A percentile compares a stretch with the other conserved stretches of the same genome.
Evolutionary conservation across 35 echinoderm and acorn worm species (phyloP).

Genomic region (Acanthaster planci): DNA sequence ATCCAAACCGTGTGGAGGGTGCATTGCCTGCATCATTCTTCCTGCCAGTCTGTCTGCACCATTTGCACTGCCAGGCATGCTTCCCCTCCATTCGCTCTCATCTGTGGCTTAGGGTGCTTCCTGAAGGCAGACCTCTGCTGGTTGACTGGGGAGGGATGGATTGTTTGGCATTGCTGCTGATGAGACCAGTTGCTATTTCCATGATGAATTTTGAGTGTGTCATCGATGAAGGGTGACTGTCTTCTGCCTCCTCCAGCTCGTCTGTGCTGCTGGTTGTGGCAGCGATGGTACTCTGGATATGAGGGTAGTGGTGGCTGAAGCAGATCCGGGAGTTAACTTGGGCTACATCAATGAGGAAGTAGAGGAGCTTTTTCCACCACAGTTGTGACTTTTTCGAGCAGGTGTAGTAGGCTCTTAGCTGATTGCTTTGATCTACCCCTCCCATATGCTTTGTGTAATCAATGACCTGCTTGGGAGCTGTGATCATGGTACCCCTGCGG

Average conservation of each 20-base stretch:
- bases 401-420: too few species aligned
- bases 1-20: neutral
- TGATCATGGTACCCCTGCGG: neutral
- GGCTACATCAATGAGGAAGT: too few species aligned
- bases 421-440: neutral
- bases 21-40: neutral
- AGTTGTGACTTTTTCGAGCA: too few species aligned
- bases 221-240: too few species aligned
- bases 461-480: neutral
- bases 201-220: slow-evolving; percentile 24
- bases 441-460: neutral
- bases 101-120: neutral
- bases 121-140: neutral
- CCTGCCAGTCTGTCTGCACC: neutral
- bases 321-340: too few species aligned
- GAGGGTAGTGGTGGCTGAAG: too few species aligned
- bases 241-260: too few species aligned
- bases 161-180: neutral
- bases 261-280: too few species aligned
- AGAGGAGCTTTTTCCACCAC: too few species aligned
- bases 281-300: too few species aligned
- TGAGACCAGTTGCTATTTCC: slow-evolving; percentile 24
- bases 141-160: neutral
- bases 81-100: neutral
- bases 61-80: neutral